Evolutionary conservation across 2,888 invertebrate genomes (phyloP), one percentile per base, ranked within the genome.

Genomic region (Epinotia ramella): DNA sequence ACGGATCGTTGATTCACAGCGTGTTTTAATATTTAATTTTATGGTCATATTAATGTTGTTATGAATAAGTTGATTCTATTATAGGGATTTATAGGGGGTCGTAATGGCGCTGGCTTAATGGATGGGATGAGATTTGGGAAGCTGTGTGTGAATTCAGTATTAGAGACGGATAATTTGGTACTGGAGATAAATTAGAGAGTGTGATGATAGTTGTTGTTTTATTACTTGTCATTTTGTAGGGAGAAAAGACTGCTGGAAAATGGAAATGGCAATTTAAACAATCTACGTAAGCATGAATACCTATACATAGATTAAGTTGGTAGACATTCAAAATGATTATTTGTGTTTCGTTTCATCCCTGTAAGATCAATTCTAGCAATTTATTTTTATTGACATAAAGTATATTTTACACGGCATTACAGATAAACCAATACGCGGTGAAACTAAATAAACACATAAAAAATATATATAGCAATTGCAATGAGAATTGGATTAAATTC

Each of bases 1-100:
- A 81, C 81, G 84, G 87, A 82, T 84, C 84, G 86, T 85, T 84
- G 79, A 80, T 89, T 86, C 87, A 90, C 90, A 90, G 88, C 84
- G 84, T 89, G 91, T 92, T 92, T 90, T 92, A 84, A 85, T 86
- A 92, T 94, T 94, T 93, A 92, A 93, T 91, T 90, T 92, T 88
- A 91, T 91, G 88, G 88, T 86, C 84, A 85, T 89, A 91, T 90
- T 89, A 91, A 86, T 81, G 81, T 90, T 90, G 89, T 91, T 92
- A 90, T 92, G 91, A 92, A 91, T 91, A 91, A 89, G 86, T 90
- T 87, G 83, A 88, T 88, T 87, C 81, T 84, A 82, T 90, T 91
- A 89, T 84, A 80, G 84, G 83, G 86, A 90, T 91, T 92, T 91
- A 90, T 89, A 88, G 84, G 87, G 89, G 87, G 84, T 80, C 83